These are phyloP conservation scores for Dendrolimus kikuchii DNA, from an alignment of 1,140 invertebrate species.

Conservation along the genomic window DNA sequence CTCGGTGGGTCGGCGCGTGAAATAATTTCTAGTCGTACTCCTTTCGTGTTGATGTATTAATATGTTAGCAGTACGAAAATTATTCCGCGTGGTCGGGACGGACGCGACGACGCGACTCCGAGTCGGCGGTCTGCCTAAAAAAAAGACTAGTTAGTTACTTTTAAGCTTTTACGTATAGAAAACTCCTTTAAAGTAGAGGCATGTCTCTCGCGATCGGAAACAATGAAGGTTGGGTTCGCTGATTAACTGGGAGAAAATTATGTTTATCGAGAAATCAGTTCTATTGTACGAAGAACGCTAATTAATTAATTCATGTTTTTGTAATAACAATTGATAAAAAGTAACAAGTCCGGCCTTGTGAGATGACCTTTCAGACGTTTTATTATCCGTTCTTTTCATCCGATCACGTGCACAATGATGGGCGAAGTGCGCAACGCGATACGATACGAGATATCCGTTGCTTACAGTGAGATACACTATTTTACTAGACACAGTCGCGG, in stretches of 20 bases:
- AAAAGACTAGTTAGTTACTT: constrained; percentile 65
- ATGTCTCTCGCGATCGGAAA: constrained; percentile 44
- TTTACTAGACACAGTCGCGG: too few relatives aligned
- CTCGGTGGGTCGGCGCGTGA: constrained; percentile 24
- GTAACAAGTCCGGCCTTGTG: constrained; percentile 30
- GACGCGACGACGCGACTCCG: constrained; percentile 19
- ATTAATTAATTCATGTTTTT: neutral
- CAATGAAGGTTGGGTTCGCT: constrained; percentile 9
- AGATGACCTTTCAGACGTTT: constrained; percentile 26
- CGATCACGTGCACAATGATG: too few relatives aligned
- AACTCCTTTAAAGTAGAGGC: constrained; percentile 47
- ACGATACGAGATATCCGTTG: constrained; percentile 18
- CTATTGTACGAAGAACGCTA: constrained; percentile 3
- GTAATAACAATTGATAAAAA: constrained; percentile 7
- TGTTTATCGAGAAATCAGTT: constrained; percentile 2
- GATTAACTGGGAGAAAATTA: constrained; percentile 6
- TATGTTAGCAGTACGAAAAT: constrained; percentile 69
- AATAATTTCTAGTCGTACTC: constrained; percentile 66
- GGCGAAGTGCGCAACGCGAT: too few relatives aligned
- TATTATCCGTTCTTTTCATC: too few relatives aligned
- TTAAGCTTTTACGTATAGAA: constrained; percentile 61
- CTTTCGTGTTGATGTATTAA: constrained; percentile 63
- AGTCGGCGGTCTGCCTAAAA: constrained; percentile 57
- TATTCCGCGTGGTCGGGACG: constrained; percentile 26
- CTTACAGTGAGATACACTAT: constrained; percentile 24